Percentiles rank a stretch among this genome's conserved stretches.
These are phyloP conservation scores for Excalfactoria chinensis DNA, from an alignment of 2,113 vertebrate species.

Conservation along the genomic window DNA sequence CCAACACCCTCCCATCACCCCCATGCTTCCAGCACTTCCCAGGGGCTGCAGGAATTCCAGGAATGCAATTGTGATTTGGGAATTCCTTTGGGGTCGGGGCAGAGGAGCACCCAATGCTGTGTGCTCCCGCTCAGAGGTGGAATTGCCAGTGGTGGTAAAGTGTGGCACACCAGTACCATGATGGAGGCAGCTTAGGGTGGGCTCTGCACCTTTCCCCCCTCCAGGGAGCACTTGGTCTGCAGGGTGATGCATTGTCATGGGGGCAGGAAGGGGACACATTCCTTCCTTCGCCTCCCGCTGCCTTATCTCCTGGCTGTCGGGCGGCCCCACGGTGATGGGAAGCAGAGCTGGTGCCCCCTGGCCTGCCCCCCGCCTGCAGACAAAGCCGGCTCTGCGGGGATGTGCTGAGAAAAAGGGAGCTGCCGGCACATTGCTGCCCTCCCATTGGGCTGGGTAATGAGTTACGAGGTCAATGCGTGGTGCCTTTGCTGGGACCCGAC, in stretches of 20 bases:
- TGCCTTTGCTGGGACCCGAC: background rate
- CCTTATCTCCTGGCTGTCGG: constrained; percentile 48
- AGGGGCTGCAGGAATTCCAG: background rate
- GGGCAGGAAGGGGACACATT: constrained; percentile 3
- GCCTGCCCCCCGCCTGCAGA: background rate
- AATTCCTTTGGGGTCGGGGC: background rate
- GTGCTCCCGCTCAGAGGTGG: no score
- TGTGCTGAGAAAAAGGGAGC: background rate
- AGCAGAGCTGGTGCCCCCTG: background rate
- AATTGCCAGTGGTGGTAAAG: background rate
- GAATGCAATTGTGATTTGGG: background rate
- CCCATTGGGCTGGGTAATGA: background rate
- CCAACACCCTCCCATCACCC: fast-evolving
- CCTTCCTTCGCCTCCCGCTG: constrained; percentile 4
- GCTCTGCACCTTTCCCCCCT: background rate
- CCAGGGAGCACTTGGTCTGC: background rate
- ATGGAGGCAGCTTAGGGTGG: background rate
- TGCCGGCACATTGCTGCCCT: background rate
- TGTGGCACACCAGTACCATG: background rate
- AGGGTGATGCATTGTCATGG: constrained; percentile 18
- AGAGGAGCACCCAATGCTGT: background rate
- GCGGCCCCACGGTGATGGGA: background rate
- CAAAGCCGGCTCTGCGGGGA: background rate
- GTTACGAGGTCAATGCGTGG: background rate
- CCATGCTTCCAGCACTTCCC: background rate